phyloP scores from a whole-genome alignment of 2,113 vertebrate species.

The Malurus alboscapulatus region DNA sequence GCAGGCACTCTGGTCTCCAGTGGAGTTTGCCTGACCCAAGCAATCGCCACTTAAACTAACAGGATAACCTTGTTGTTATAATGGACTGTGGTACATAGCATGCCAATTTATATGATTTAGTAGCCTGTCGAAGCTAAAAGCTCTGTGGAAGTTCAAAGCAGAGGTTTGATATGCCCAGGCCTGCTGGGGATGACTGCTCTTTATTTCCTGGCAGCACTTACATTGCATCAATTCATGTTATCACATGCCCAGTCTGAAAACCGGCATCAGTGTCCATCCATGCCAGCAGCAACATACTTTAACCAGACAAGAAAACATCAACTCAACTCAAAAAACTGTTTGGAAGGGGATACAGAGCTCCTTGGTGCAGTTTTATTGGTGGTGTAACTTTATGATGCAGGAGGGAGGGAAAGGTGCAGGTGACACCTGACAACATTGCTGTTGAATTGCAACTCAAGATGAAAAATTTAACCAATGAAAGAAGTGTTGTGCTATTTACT shows the following conservation, averaged over 20 bases:
- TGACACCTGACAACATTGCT: not conserved
- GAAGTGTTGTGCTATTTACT: not conserved
- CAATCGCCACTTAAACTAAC: not conserved
- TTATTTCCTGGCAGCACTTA: not conserved
- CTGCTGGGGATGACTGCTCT: not conserved
- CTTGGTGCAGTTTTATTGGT: not conserved
- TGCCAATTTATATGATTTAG: constrained; percentile 3
- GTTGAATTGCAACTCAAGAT: not conserved
- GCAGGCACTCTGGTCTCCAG: not conserved
- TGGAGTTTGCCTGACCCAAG: not conserved
- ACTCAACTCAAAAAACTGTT: not conserved
- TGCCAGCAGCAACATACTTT: not conserved
- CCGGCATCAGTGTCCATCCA: not conserved
- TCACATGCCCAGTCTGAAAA: not conserved
- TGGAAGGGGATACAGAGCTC: not conserved
- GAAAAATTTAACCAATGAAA: not conserved
- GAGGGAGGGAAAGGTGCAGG: not conserved
- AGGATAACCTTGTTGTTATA: constrained; percentile 10
- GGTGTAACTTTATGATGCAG: not conserved
- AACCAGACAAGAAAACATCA: not conserved
- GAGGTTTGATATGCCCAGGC: not conserved
- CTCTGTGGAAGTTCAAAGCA: not conserved
- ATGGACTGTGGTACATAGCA: not conserved
- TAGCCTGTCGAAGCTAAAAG: constrained; percentile 19
- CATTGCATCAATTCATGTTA: not conserved